A percentile compares a stretch with the other conserved stretches of the same genome.
phyloP scores from a whole-genome alignment of 2,888 invertebrate species.

The Lithosia quadra region DNA sequence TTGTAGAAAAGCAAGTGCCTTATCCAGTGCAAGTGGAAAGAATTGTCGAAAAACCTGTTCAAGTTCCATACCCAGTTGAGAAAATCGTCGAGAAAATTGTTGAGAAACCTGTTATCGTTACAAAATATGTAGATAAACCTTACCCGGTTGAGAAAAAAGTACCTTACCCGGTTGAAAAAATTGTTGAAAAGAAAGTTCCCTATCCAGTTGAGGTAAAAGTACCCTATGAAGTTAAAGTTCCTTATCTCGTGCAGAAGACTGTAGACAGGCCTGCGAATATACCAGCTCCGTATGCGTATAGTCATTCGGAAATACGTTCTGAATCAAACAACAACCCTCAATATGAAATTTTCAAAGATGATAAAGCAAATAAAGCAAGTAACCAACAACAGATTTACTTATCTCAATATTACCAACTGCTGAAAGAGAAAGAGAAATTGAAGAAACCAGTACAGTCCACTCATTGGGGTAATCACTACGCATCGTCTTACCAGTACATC shows the following conservation, averaged over 20 bases:
- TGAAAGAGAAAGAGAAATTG: conserved; percentile 43
- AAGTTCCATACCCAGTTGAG: conserved; percentile 82
- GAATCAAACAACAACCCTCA: conserved; percentile 48
- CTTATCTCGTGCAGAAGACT: conserved; percentile 75
- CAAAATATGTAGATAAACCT: conserved; percentile 78
- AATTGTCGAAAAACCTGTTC: conserved; percentile 79
- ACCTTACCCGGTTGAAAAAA: conserved; percentile 81
- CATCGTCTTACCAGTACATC: conserved; percentile 74
- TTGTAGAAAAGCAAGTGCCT: conserved; percentile 82
- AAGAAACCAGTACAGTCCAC: conserved; percentile 55
- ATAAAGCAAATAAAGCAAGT: conserved; percentile 29
- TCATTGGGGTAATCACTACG: conserved; percentile 76
- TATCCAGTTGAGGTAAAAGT: conserved; percentile 79
- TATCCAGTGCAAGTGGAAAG: conserved; percentile 79
- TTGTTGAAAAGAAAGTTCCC: conserved; percentile 84
- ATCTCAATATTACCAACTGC: conserved; percentile 46
- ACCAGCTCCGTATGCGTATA: conserved; percentile 49
- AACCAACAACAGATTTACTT: conserved; percentile 37
- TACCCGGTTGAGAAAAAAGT: conserved; percentile 81
- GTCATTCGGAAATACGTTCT: conserved; percentile 37
- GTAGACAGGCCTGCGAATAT: conserved; percentile 77
- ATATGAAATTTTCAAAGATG: conserved; percentile 44
- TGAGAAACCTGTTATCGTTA: conserved; percentile 86
- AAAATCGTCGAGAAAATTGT: conserved; percentile 84
- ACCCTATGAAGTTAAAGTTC: conserved; percentile 66